Conservation (phyloP, 1,140 invertebrate species). For the Campodea augens region DNA sequence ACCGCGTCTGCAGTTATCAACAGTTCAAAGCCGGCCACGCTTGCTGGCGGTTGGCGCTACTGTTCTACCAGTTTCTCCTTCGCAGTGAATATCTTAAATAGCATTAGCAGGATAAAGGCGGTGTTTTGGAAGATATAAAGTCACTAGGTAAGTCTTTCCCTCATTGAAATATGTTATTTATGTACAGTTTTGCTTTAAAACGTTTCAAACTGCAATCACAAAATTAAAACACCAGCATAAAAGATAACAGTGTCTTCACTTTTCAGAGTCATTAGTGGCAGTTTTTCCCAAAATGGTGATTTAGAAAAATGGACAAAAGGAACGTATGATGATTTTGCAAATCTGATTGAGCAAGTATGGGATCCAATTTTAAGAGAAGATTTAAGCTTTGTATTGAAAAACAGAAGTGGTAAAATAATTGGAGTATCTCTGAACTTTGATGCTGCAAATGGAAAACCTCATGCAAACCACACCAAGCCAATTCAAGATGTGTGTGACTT, state of each 20-base stretch:
- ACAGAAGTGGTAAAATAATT: constrained; percentile 25
- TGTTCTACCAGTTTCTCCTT: too few relatives aligned
- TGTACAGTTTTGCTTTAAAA: too few relatives aligned
- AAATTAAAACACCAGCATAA: too few relatives aligned
- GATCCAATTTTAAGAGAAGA: constrained; percentile 36
- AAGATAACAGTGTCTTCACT: constrained; percentile 1
- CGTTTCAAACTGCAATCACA: too few relatives aligned
- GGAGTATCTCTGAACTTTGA: constrained; percentile 60
- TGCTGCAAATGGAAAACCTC: constrained; percentile 52
- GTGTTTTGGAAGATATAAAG: too few relatives aligned
- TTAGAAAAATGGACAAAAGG: constrained; percentile 49
- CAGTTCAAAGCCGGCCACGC: too few relatives aligned
- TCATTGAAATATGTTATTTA: too few relatives aligned
- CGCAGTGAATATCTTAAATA: too few relatives aligned
- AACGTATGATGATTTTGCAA: constrained; percentile 40
- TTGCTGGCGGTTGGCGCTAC: too few relatives aligned
- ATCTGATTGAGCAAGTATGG: constrained; percentile 45
- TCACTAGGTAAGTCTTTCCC: too few relatives aligned
- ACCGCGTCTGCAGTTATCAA: too few relatives aligned
- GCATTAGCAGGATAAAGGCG: too few relatives aligned
- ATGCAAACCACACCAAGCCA: constrained; percentile 40
- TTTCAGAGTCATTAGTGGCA: constrained; percentile 52
- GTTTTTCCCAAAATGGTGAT: constrained; percentile 67
- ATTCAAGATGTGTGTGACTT: constrained; percentile 55
- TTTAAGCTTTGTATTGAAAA: constrained; percentile 39